These are phyloP conservation scores for Vanessa cardui DNA, from an alignment of 2,888 invertebrate species.

Conservation along the genomic window DNA sequence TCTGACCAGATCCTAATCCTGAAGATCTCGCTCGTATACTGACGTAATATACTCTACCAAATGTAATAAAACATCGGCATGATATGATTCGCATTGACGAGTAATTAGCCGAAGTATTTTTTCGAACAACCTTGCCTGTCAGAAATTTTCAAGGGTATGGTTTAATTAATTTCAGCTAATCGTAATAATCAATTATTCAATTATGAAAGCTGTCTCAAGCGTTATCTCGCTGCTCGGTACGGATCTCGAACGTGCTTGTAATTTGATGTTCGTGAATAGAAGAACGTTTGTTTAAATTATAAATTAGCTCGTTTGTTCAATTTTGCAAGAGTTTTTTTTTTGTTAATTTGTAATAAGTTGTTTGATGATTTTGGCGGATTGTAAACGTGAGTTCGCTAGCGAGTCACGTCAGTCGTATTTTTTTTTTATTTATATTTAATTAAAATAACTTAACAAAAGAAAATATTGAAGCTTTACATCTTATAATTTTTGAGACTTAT, in stretches of 20 bases:
- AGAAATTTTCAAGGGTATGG: constrained; percentile 60
- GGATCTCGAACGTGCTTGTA: constrained; percentile 39
- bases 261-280: constrained; percentile 45
- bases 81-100: constrained; percentile 58
- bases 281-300: constrained; percentile 37
- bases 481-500: not conserved
- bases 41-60: constrained; percentile 61
- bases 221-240: constrained; percentile 42
- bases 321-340: constrained; percentile 15
- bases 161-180: constrained; percentile 52
- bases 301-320: constrained; percentile 29
- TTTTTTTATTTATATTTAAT: not conserved
- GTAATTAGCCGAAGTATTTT: constrained; percentile 64
- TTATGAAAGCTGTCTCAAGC: constrained; percentile 44
- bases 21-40: constrained; percentile 57
- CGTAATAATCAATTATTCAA: constrained; percentile 40
- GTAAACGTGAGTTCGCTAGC: constrained; percentile 9
- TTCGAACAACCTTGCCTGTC: constrained; percentile 67
- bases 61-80: constrained; percentile 53
- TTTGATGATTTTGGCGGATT: constrained; percentile 6
- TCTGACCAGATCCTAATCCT: constrained; percentile 62
- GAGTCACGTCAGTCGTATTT: not conserved
- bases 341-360: not conserved
- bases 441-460: not conserved
- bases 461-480: not conserved